Evolutionary conservation across 2,888 invertebrate species (phyloP), one percentile per base, ranked within the genome.

Genomic region (Seira ritae): DNA sequence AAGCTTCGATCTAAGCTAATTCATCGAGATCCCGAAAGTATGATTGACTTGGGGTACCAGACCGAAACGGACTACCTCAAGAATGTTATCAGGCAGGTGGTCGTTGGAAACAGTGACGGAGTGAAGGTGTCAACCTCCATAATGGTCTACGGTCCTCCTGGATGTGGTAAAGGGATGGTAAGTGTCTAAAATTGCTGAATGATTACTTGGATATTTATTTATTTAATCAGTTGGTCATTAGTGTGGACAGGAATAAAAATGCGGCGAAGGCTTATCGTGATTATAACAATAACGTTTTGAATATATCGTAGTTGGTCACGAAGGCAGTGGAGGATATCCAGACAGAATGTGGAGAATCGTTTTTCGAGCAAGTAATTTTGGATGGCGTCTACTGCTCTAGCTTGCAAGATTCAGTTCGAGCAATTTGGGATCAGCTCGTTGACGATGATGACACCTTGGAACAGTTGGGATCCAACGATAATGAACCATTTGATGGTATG

Each of bases 261-360:
- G n/a, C n/a, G n/a, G n/a, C n/a, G n/a, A n/a, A n/a, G n/a, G n/a
- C n/a, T n/a, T n/a, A n/a, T n/a, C n/a, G n/a, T n/a, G n/a, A n/a
- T n/a, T n/a, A n/a, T n/a, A n/a, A n/a, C n/a, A n/a, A 8, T 31
- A 31, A 31, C 31, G 31, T 31, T n/a, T n/a, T n/a, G n/a, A n/a
- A n/a, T n/a, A n/a, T n/a, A n/a, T 80, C 77, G 15, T 37, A 88
- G 88, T 85, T 88, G 65, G 84, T 88, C n/a, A 87, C 86, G 60
- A 85, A 71, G 31, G 80, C 77, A 20, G 73, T 50, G 10, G 72
- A 72, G 12, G n/a, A 75, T 10, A 65, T 22, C 1, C 20, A 55
- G 2, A 24, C 65, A 0, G 24, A 68, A 12, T 84, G 78, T 65
- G 22, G 12, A 1, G 81, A 85, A 31, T 31, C 31, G 31, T 31